Percentiles rank a stretch among this genome's conserved stretches.
Conservation (phyloP, 2,888 invertebrate genomes). For the Ochlodes sylvanus region DNA sequence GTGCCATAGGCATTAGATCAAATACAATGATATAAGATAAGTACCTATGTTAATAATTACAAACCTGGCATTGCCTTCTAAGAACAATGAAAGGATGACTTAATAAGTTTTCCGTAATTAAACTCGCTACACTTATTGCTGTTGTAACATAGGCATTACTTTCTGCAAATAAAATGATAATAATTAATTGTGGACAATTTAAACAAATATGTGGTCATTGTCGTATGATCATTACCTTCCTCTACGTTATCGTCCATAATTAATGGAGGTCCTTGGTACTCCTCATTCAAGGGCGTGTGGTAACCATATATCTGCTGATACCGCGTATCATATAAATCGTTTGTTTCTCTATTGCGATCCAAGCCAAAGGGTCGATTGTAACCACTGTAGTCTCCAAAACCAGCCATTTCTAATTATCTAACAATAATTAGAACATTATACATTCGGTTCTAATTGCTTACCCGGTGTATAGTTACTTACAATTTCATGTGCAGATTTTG, state of each 20-base stretch:
- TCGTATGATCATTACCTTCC: conserved; percentile 62
- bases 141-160: conserved; percentile 89
- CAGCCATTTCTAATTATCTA: conserved; percentile 68
- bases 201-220: neutral
- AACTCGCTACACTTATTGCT: conserved; percentile 92
- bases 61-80: conserved; percentile 96
- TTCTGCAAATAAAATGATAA: conserved; percentile 57
- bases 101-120: conserved; percentile 94
- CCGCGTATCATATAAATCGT: conserved; percentile 77
- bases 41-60: conserved; percentile 21
- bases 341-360: conserved; percentile 75
- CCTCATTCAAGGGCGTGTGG: conserved; percentile 77
- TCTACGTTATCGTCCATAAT: conserved; percentile 77
- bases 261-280: conserved; percentile 79
- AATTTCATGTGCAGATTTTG: neutral
- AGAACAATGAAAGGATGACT: conserved; percentile 97
- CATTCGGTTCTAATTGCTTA: neutral
- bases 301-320: conserved; percentile 82
- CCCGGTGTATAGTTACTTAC: conserved; percentile 4
- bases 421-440: conserved; percentile 43
- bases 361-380: conserved; percentile 77
- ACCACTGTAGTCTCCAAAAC: conserved; percentile 74
- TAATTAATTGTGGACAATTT: neutral
- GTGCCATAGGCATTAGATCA: no score
- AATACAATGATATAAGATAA: no score